phyloP scores from a whole-genome alignment of 2,888 invertebrate genomes.

The Steinernema hermaphroditum region DNA sequence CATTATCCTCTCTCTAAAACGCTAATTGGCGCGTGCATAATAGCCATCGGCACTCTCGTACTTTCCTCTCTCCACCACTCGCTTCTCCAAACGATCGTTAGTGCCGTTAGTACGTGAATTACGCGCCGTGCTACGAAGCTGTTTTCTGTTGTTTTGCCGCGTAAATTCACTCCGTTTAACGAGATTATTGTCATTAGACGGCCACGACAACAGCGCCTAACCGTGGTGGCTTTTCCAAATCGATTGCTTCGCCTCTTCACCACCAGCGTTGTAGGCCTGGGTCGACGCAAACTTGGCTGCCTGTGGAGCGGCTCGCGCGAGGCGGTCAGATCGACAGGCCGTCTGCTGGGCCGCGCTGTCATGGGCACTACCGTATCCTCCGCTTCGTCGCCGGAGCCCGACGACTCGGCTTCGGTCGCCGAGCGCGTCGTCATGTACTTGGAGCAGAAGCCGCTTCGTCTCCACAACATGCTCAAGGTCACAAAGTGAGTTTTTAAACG shows the following conservation, averaged over 20 bases:
- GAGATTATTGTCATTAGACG: neutral
- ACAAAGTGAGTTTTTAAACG: constrained; percentile 49
- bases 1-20: too few relatives aligned
- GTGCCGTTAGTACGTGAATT: too few relatives aligned
- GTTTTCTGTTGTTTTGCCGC: neutral
- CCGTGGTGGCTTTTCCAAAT: too few relatives aligned
- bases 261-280: constrained; percentile 14
- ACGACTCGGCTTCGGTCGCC: constrained; percentile 45
- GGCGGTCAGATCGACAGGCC: constrained; percentile 45
- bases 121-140: too few relatives aligned
- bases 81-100: too few relatives aligned
- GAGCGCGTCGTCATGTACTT: constrained; percentile 46
- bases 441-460: constrained; percentile 54
- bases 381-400: constrained; percentile 45
- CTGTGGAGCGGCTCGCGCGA: constrained; percentile 38
- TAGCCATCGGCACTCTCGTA: neutral
- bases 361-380: constrained; percentile 43
- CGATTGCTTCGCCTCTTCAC: too few relatives aligned
- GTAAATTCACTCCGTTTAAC: neutral
- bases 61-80: neutral
- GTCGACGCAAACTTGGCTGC: constrained; percentile 20
- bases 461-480: constrained; percentile 57
- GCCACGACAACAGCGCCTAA: too few relatives aligned
- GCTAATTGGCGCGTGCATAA: too few relatives aligned
- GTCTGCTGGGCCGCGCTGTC: constrained; percentile 41